Conservation (phyloP, 2,797 vertebrate species). For the Eremophila alpestris region DNA sequence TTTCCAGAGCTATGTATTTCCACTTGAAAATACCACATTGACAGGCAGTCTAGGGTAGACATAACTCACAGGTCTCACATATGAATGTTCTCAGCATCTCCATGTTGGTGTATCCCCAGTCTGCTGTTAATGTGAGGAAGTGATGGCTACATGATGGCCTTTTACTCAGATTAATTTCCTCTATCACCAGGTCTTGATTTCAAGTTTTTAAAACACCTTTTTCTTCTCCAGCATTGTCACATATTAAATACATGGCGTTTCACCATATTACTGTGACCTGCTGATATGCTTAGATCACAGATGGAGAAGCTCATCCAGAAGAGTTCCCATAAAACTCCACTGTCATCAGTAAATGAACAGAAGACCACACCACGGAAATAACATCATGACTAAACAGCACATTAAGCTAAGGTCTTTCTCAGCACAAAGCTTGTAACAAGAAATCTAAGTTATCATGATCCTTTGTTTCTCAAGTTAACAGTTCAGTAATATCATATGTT, state of each 20-base stretch:
- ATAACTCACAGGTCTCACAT: background rate
- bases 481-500: background rate
- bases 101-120: too few species aligned
- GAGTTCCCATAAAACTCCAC: background rate
- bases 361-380: background rate
- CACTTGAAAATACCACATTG: background rate
- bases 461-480: background rate
- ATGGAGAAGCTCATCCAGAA: background rate
- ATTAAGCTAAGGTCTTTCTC: background rate
- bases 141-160: background rate
- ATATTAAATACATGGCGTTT: background rate
- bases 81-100: background rate
- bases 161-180: background rate
- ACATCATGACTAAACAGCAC: background rate
- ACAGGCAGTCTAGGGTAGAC: background rate
- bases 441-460: background rate
- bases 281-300: background rate
- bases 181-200: background rate
- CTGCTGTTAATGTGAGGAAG: background rate
- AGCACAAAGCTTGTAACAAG: background rate
- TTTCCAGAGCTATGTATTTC: background rate
- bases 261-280: background rate
- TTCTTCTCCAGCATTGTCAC: background rate
- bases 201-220: background rate
- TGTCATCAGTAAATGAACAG: background rate